These are phyloP conservation scores for Aurelia sp. DNA, from an alignment of 30 jellyfish, hydroid and myxozoan species.

Conservation along the genomic window DNA sequence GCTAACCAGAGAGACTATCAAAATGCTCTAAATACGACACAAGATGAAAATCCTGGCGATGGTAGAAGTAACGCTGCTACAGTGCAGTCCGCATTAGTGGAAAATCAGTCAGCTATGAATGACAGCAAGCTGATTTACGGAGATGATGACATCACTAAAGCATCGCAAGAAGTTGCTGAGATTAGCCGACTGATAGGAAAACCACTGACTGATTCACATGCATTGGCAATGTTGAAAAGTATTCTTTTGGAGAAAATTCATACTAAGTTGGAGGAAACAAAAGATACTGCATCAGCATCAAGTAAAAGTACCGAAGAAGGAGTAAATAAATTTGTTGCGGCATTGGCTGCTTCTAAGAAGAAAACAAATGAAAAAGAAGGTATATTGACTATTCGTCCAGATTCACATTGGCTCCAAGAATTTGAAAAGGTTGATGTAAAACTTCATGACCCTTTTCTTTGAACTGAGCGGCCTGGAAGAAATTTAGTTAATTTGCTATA, in stretches of 20 bases:
- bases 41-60: neutral
- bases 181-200: conserved; percentile 80
- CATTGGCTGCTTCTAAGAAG: conserved; percentile 54
- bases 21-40: neutral
- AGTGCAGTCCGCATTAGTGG: neutral
- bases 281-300: conserved; percentile 41
- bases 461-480: too few species aligned
- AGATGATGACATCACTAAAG: conserved; percentile 58
- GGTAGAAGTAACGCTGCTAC: neutral
- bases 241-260: conserved; percentile 79
- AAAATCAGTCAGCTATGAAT: neutral
- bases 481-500: too few species aligned
- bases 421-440: too few species aligned
- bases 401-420: too few species aligned
- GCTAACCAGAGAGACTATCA: too few species aligned
- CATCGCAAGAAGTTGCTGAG: conserved; percentile 75
- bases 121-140: conserved; percentile 1
- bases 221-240: conserved; percentile 82
- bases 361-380: conserved; percentile 24
- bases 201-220: conserved; percentile 89
- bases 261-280: conserved; percentile 52
- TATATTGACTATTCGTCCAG: too few species aligned
- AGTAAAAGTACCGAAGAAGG: conserved; percentile 67
- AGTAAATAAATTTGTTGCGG: conserved; percentile 53
- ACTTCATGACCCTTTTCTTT: too few species aligned